Base-by-base conservation (phyloP, 53 echinoderm and acorn worm species). In the Hippasteria phrygiana region DNA sequence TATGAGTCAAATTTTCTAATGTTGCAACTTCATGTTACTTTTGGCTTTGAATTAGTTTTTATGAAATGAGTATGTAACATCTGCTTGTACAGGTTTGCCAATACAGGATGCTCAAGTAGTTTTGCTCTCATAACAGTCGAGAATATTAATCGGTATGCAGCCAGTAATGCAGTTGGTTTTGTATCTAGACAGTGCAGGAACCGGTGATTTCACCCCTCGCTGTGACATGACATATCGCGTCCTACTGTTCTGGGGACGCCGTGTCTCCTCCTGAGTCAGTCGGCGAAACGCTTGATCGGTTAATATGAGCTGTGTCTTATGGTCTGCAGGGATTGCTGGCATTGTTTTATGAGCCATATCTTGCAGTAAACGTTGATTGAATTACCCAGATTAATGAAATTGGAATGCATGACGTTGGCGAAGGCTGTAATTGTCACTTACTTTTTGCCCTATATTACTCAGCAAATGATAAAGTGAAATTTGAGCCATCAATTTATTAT, bases 231-330 rank as follows among this genome's bases (percentile, higher is more conserved):
- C 76, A 67, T 35, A 37, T 33, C 34, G 7, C 67, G 17, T 33
- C 67, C 76, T 9, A 76, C 76, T 48, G 76, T 48, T 47, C 76
- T 48, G 76, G 76, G 76, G 76, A 76, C 76, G 50, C 53, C 34
- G 26, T 48, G 76, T 76, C 76, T 76, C 48, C 50, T 31, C 29
- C 51, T 35, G 31, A 48, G 76, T 32, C 76, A 29, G 50, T 76
- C 76, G 50, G 50, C 50, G 59, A 50, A 75, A 75, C 46, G 75
- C 34, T 76, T 76, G 13, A 48, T 76, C 76, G 51, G 51, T 76
- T 76, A 76, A 51, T 76, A 31, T 32, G 50, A 76, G 50, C 70
- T 18, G 59, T 24, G 26, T 24, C 59, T 14, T 26, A 9, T 59
- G 13, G 12, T 17, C 34, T 20, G 7, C 29, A 43, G 18, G 34